These are phyloP conservation scores for Oreortyx pictus DNA, from an alignment of 2,797 vertebrate species.

Conservation along the genomic window DNA sequence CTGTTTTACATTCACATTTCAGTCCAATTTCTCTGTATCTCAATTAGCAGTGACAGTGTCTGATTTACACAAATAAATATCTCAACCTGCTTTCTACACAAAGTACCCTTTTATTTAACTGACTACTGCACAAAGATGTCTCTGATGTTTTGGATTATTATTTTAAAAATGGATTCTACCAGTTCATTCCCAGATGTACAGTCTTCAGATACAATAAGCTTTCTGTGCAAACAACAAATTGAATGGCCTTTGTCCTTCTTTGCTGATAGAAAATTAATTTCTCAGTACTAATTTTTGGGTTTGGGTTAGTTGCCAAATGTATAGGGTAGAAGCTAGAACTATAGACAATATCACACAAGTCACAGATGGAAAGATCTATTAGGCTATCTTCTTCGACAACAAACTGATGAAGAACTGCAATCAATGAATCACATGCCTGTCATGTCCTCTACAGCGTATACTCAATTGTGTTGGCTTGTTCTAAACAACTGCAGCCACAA, in stretches of 20 bases:
- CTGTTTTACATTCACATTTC: conserved; percentile 41
- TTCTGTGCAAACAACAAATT: conserved; percentile 34
- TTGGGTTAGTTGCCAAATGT: conserved; percentile 10
- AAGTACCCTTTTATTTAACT: not conserved
- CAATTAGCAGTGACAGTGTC: conserved; percentile 30
- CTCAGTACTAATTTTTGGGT: conserved; percentile 34
- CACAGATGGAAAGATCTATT: conserved; percentile 41
- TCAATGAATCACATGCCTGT: conserved; percentile 41
- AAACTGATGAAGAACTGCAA: conserved; percentile 25
- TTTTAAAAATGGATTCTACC: conserved; percentile 21
- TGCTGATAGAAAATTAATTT: conserved; percentile 49
- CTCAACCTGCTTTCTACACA: not conserved
- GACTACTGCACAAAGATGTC: not conserved
- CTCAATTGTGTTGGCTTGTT: not conserved
- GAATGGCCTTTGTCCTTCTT: conserved; percentile 42
- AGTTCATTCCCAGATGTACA: conserved; percentile 20
- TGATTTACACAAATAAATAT: not conserved
- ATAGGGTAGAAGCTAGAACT: not conserved
- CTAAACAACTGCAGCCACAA: conserved; percentile 20
- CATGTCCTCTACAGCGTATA: not conserved
- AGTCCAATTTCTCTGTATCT: conserved; percentile 21
- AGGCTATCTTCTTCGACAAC: conserved; percentile 14
- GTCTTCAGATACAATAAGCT: conserved; percentile 46
- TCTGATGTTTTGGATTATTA: not conserved
- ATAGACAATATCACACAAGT: not conserved